Evolutionary conservation across 2,113 vertebrate genomes (phyloP), one percentile per base, ranked within the genome.

Genomic region (Puntigrus tetrazona): DNA sequence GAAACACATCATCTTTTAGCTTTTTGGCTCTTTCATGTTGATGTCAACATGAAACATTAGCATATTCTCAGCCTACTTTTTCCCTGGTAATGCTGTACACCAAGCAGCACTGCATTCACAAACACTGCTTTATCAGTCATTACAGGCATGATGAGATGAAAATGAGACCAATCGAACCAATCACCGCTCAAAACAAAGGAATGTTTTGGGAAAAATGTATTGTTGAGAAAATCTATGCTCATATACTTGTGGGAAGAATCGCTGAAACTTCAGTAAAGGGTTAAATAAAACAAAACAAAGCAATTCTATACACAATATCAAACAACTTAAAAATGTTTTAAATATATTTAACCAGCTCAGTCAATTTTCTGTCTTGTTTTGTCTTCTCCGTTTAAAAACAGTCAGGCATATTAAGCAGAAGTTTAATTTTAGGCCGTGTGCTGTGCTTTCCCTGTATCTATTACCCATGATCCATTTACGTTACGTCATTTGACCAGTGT

Each of bases 381-480:
- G 45, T 57, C 29, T 47, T 75, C 61, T 84, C 29, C 13, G 8
- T 65, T 47, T 65, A 63, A 36, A 55, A n/a, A 34, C 13, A n/a
- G 20, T 36, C 63, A 81, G 45, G 25, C 38, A 6, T 65, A 29
- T 74, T 29, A 20, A 52, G 11, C 20, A 61, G 67, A 61, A 20
- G 81, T 65, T 36, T 85, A 85, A 85, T 82, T 87, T 85, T 85
- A 87, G 83, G 52, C 79, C 70, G 70, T 45, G 38, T n/a, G 11
- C 70, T 18, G 73, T 75, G 73, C 73, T 75, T 75, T 75, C 74
- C 27, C 43, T 34, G 27, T 59, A 50, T 84, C 57, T 76, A 36
- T 52, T 43, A n/a, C 57, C 13, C 45, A 9, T 70, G 61, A 73
- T 84, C 41, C 52, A 29, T 82, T 85, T 70, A 52, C 78, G 47